Base-by-base conservation (phyloP, 2,113 vertebrate genomes). In the Leucosticte australis region DNA sequence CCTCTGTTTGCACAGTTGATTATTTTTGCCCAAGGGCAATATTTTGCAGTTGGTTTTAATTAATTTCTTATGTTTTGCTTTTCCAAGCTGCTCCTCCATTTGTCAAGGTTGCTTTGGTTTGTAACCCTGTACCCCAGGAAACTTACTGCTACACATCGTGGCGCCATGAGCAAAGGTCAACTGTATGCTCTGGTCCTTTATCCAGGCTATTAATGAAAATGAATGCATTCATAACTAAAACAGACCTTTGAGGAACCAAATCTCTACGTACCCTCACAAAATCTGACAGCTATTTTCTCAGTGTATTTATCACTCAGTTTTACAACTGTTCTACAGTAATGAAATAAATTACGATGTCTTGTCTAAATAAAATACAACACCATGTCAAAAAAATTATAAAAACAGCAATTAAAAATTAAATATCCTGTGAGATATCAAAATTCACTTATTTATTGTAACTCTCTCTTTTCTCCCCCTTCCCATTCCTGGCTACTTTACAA, bases 131-230 rank as follows among this genome's bases (percentile, higher is more conserved):
- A 50, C 27, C 52, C 68, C 47, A 70, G n/a, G 19, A 57, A 26
- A 26, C 7, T 87, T 60, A 42, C 11, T 39, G 35, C 35, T 83
- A 24, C 30, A 27, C 35, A 17, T 35, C 0, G 0, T 33, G 24
- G 11, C 35, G 39, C 37, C 21, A 20, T 19, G 14, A 92, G 12
- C 44, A 83, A 68, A 91, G 24, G 49, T 39, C 47, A 71, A 4
- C 77, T 79, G 37, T 41, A 67, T 46, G 27, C 24, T 50, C 33
- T 39, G 13, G 17, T 31, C 30, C 53, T 83, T 80, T 63, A 39
- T 60, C 18, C 35, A 73, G 49, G 9, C 30, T 62, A 23, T 47
- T 56, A 80, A 76, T 35, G 47, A 74, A 76, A 74, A 52, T 53
- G 31, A 87, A 42, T 7, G 37, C 10, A 81, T 19, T 55, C 3